These are phyloP conservation scores for Charina bottae DNA, from an alignment of 2,113 vertebrate species.

Conservation along the genomic window DNA sequence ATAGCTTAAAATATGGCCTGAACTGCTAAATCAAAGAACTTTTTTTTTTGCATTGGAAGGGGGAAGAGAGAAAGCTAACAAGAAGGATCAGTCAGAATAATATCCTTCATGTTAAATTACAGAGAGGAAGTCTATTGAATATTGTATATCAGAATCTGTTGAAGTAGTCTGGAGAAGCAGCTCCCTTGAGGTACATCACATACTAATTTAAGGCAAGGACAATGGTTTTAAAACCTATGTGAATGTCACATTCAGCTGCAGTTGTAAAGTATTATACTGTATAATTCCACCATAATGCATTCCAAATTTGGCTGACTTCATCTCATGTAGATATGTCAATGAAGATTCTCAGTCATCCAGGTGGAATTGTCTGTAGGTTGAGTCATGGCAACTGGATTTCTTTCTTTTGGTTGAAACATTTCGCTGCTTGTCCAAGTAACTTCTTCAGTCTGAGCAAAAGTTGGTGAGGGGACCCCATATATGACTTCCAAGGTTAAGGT, in stretches of 20 bases:
- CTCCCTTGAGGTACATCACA: slow-evolving; percentile 12
- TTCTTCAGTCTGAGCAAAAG: too few species aligned
- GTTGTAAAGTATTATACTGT: background rate
- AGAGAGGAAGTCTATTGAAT: slow-evolving; percentile 40
- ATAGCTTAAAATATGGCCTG: slow-evolving; percentile 28
- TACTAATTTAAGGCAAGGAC: slow-evolving; percentile 44
- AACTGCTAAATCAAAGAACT: slow-evolving; percentile 24
- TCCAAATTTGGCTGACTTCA: slow-evolving; percentile 11
- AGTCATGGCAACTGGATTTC: too few species aligned
- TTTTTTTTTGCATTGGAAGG: slow-evolving; percentile 20
- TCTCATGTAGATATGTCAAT: slow-evolving; percentile 18
- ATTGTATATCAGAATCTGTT: slow-evolving; percentile 33
- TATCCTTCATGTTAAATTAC: slow-evolving; percentile 45
- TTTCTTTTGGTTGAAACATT: too few species aligned
- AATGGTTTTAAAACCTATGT: background rate
- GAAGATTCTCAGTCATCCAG: too few species aligned
- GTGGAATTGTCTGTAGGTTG: too few species aligned
- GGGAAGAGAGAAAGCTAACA: background rate
- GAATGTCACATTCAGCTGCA: background rate
- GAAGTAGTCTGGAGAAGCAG: slow-evolving; percentile 28
- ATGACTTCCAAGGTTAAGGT: too few species aligned
- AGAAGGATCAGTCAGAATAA: slow-evolving; percentile 45
- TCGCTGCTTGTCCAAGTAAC: too few species aligned
- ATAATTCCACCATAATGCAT: background rate
- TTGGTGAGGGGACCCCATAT: too few species aligned